phyloP scores from a whole-genome alignment of 1,140 invertebrate species.

The Drosophila lacteicornis region DNA sequence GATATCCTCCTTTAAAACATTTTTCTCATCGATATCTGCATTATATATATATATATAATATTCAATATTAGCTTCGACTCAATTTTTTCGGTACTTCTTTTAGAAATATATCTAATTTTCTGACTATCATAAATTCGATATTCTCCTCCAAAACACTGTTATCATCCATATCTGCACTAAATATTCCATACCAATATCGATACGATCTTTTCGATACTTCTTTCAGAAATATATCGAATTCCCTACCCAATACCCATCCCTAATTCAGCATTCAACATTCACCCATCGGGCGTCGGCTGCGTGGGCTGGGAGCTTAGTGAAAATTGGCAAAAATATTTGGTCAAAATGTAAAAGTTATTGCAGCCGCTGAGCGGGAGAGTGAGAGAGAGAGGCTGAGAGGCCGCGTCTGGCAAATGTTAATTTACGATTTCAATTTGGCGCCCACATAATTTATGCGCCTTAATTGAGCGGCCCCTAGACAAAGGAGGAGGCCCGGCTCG shows the following conservation, averaged over 20 bases:
- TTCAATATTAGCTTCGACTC: background rate
- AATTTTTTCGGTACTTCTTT: background rate
- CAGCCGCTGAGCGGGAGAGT: conserved; percentile 13
- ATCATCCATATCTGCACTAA: background rate
- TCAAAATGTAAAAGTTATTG: conserved; percentile 82
- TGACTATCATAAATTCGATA: too few relatives aligned
- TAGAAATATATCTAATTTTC: background rate
- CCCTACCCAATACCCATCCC: background rate
- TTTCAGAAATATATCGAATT: too few relatives aligned
- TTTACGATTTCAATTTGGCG: conserved; percentile 84
- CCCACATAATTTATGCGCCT: conserved; percentile 81
- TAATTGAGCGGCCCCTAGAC: conserved; percentile 72
- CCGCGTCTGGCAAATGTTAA: conserved; percentile 79
- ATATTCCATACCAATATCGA: accelerated
- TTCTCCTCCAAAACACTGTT: too few relatives aligned
- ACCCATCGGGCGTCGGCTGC: conserved; percentile 72
- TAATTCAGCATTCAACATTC: conserved; percentile 50
- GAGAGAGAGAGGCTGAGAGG: background rate
- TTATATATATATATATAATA: too few relatives aligned
- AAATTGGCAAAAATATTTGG: conserved; percentile 84
- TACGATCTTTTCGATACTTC: background rate
- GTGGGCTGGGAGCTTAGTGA: conserved; percentile 76
- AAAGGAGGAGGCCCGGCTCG: conserved; percentile 16
- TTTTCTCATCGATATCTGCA: background rate
- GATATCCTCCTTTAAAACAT: background rate